Base-by-base conservation (phyloP, 2,113 vertebrate genomes). In the Hippocampus comes region DNA sequence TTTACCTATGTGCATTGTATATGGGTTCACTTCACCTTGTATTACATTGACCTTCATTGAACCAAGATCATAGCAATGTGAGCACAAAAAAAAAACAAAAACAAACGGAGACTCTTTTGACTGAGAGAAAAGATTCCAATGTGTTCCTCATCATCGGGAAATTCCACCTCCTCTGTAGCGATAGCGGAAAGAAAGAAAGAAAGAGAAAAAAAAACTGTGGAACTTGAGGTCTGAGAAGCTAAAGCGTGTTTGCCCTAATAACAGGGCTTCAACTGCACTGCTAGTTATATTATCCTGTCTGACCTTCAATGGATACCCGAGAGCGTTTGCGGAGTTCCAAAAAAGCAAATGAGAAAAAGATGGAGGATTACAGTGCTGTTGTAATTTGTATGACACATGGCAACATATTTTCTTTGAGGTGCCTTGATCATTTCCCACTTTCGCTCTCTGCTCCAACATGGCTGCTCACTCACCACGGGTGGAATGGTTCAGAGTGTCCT, bases 381-480 rank as follows among this genome's bases (percentile, higher is more conserved):
- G 74, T 68, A 76, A 80, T 48, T 38, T 74, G 66, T 69, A 66
- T 74, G 63, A 81, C 77, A 72, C 72, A 75, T 82, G 70, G 77
- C 59, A 21, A 65, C 17, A 49, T 81, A 6, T 60, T 60, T 18
- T 61, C 18, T 61, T 34, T 9, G 8, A 5, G 56, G 59, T 74
- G 57, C 71, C 69, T 34, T 14, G 70, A 78, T 86, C 30, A 82
- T 81, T 82, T 84, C 78, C 86, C 86, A 81, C 81, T 75, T 79
- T 77, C 38, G 70, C 68, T 72, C 80, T 75, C 59, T 73, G 53
- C 74, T 78, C 34, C 72, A 77, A 64, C 60, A 67, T 56, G 67
- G 38, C 41, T 17, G 38, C 63, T 63, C 18, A 43, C 74, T 72
- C 10, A 69, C 71, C 70, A 72, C 77, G 43, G 55, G 14, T 68